phyloP scores from a whole-genome alignment of 2,113 vertebrate species.

The Aythya baeri region DNA sequence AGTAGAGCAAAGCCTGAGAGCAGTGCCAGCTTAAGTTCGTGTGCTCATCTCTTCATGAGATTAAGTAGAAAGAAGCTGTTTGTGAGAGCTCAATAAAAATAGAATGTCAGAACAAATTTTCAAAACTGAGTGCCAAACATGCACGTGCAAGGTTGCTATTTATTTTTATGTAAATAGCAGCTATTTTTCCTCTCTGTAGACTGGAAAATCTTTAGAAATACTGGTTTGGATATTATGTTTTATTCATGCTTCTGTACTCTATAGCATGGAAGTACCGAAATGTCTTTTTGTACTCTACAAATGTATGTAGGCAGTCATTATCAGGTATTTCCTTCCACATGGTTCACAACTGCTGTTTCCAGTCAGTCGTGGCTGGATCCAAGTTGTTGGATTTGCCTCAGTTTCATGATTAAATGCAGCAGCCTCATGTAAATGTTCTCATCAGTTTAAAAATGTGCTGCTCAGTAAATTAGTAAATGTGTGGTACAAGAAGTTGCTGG shows the following conservation, averaged over 20 bases:
- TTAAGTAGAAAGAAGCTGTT: background rate
- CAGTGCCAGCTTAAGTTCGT: background rate
- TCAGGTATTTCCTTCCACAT: background rate
- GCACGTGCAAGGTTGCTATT: background rate
- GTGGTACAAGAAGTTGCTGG: background rate
- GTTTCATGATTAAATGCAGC: background rate
- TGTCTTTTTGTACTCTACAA: background rate
- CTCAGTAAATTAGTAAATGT: background rate
- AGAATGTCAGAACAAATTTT: background rate
- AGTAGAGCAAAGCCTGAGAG: background rate
- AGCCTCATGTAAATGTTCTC: background rate
- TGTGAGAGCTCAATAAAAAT: conserved; percentile 12
- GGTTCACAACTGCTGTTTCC: background rate
- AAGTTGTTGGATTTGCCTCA: background rate
- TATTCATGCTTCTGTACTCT: background rate
- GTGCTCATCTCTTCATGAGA: background rate
- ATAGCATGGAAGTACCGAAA: background rate
- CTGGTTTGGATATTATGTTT: background rate
- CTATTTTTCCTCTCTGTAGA: background rate
- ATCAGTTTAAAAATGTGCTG: background rate
- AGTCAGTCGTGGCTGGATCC: background rate
- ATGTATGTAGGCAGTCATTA: background rate
- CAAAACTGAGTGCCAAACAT: background rate
- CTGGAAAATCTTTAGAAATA: background rate
- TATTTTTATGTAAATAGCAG: background rate